Evolutionary conservation across 2,888 invertebrate genomes (phyloP).

Genomic region (Chouioia cunea): DNA sequence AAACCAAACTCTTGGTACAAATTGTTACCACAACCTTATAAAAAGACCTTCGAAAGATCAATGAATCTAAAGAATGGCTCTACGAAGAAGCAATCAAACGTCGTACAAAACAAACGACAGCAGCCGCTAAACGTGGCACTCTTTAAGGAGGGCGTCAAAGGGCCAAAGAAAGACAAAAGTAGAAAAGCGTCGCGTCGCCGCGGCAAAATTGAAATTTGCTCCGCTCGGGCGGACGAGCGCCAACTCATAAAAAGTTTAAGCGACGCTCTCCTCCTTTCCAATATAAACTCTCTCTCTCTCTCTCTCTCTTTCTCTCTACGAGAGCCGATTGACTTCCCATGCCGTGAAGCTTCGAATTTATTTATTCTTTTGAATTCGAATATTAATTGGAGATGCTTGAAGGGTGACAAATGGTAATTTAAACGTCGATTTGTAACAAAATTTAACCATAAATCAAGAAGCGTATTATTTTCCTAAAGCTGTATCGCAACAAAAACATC

Average conservation of each 20-base stretch:
- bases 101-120: slow-evolving; percentile 1
- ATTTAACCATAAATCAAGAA: too few species aligned
- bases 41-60: too few species aligned
- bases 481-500: neutral
- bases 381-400: too few species aligned
- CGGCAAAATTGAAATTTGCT: slow-evolving; percentile 67
- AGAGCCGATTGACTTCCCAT: slow-evolving; percentile 61
- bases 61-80: too few species aligned
- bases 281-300: slow-evolving; percentile 60
- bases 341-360: too few species aligned
- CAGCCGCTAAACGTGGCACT: slow-evolving; percentile 4
- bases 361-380: too few species aligned
- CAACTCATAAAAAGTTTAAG: slow-evolving; percentile 69
- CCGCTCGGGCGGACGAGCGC: slow-evolving; percentile 66
- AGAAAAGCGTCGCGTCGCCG: slow-evolving; percentile 14
- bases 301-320: slow-evolving; percentile 16
- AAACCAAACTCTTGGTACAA: too few species aligned
- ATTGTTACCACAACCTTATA: too few species aligned
- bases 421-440: too few species aligned
- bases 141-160: slow-evolving; percentile 17
- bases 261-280: slow-evolving; percentile 59
- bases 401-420: too few species aligned
- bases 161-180: slow-evolving; percentile 30
- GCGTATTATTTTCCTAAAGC: too few species aligned
- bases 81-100: neutral